A percentile compares a stretch with the other conserved stretches of the same genome.
Conservation (phyloP, 1,140 invertebrate genomes). For the Zaprionus taronus region DNA sequence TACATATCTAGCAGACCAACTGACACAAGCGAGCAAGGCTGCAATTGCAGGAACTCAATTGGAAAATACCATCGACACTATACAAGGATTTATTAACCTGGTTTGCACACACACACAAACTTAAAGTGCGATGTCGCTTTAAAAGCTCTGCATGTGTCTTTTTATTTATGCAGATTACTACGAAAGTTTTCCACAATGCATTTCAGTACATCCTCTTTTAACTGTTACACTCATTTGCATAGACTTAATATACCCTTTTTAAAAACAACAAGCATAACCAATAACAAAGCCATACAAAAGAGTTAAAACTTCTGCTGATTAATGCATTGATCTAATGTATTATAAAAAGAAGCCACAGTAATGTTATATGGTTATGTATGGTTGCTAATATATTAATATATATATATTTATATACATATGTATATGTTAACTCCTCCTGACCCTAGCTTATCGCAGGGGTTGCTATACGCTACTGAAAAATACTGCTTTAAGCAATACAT, state of each 20-base stretch:
- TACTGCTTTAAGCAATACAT: too few relatives aligned
- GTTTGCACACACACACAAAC: neutral
- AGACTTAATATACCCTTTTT: neutral
- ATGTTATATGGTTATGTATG: neutral
- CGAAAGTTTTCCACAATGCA: neutral
- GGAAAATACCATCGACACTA: neutral
- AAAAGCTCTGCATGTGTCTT: neutral
- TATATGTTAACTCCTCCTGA: neutral
- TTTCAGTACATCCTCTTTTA: neutral
- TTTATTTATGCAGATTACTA: neutral
- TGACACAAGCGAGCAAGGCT: neutral
- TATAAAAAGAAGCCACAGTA: neutral
- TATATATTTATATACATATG: neutral
- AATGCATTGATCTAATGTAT: neutral
- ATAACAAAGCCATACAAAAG: neutral
- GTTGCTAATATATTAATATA: neutral
- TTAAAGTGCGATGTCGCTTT: too few relatives aligned
- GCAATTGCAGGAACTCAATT: neutral
- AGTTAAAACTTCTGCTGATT: neutral
- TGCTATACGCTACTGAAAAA: too few relatives aligned
- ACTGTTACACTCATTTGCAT: neutral
- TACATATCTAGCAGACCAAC: neutral
- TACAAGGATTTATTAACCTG: neutral
- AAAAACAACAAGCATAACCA: neutral
- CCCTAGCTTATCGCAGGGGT: too few relatives aligned